A percentile compares a stretch with the other conserved stretches of the same genome.
phyloP scores from a whole-genome alignment of 2,113 vertebrate genomes.

The Semicossyphus pulcher region DNA sequence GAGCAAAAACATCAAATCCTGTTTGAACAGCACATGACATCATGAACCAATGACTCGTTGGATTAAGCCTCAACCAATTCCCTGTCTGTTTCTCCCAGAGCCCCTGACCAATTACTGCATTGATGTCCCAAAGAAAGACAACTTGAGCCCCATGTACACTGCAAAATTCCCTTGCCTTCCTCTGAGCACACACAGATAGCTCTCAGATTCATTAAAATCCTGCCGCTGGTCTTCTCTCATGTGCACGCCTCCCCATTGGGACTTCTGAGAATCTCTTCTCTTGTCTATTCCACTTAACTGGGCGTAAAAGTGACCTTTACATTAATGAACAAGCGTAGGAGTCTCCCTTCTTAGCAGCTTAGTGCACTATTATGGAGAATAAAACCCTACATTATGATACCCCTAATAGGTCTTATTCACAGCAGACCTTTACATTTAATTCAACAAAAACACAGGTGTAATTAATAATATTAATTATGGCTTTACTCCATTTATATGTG shows the following conservation, averaged over 20 bases:
- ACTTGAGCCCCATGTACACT: constrained; percentile 28
- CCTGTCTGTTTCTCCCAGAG: not conserved
- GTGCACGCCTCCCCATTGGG: constrained; percentile 12
- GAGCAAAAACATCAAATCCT: not conserved
- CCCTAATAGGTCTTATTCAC: not conserved
- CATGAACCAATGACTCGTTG: not conserved
- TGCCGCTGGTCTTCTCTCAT: constrained; percentile 7
- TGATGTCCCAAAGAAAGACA: constrained; percentile 41
- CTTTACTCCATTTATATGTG: not conserved
- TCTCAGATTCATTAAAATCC: constrained; percentile 54
- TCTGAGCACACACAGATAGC: constrained; percentile 29
- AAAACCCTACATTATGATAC: not conserved
- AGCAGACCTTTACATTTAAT: not conserved
- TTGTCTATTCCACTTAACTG: constrained; percentile 15
- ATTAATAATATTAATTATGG: not conserved
- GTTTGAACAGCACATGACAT: constrained; percentile 15
- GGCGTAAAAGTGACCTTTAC: constrained; percentile 36
- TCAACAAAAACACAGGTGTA: not conserved
- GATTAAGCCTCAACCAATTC: constrained; percentile 24
- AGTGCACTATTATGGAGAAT: not conserved
- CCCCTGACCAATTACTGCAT: constrained; percentile 52
- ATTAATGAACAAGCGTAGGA: constrained; percentile 3
- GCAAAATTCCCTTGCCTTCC: not conserved
- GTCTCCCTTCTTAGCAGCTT: not conserved
- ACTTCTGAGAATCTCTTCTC: constrained; percentile 13